Evolutionary conservation across 2,888 invertebrate species (phyloP), one percentile per base, ranked within the genome.

Genomic region (Dorcus hopei): DNA sequence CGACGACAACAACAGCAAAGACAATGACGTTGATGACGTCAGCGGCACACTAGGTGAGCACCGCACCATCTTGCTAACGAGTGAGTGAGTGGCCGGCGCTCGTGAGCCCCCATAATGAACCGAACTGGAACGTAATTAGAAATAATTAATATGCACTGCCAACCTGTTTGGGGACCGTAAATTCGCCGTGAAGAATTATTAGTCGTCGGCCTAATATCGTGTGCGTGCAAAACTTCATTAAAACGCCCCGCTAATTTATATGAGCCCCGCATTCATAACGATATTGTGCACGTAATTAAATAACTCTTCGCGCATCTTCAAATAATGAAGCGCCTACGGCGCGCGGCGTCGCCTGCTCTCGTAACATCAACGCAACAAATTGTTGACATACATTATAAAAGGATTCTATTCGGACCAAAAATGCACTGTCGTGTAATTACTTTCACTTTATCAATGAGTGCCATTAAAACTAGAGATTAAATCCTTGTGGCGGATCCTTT

Each of bases 111-210:
- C 65, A 66, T 66, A 65, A 63, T 61, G 63, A 66, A 63, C 65
- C 61, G 61, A 19, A 61, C 63, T 63, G 62, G 65, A 65, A 65
- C 54, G 64, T 65, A 65, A 65, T 67, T 67, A 62, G 61, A 61
- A 64, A 65, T 66, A 66, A 66, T 66, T 66, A 66, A 66, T 66
- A 66, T 62, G 63, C 65, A 65, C 63, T 63, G 63, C 63, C 60
- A 58, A 64, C 64, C 63, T 64, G 64, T 61, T 61, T 59, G 53
- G 52, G 23, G 55, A 39, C 33, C 54, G 59, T 55, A 59, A 59
- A 55, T 55, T 51, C 51, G 19, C 54, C 54, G 47, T 54, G 50
- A 58, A 53, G 58, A 53, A 53, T 53, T 53, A 58, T 52, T 47
- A 49, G 58, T 53, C 49, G 58, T 38, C 45, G 52, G 26, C 39